Base-by-base conservation (phyloP, 2,797 vertebrate genomes). In the Malacoctenus gilli region DNA sequence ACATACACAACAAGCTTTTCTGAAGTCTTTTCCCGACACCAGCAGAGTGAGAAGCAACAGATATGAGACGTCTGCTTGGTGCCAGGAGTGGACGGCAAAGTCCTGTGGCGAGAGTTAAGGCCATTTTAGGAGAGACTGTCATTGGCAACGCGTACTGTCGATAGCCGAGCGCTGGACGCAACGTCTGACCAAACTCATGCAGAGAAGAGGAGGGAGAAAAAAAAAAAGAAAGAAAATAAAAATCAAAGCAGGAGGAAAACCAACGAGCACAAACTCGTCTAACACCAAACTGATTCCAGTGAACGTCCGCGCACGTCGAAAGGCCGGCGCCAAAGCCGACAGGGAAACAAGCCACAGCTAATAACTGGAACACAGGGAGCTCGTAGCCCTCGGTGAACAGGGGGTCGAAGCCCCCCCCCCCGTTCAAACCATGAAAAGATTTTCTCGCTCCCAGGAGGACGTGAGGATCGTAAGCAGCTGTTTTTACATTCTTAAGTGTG, bases 101-200 rank as follows among this genome's bases (percentile, higher is more conserved):
- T 89, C 86, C 84, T 88, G 86, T 89, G 84, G 77, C 89, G 83
- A 87, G 86, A 76, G 69, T 90, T 91, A 93, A 95, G 90, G 91
- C 86, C 82, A 71, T 91, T 81, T 77, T 80, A 38, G 31, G 78
- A 78, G 59, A 77, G 63, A 72, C 57, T 64, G 68, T 75, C 49
- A 60, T 79, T 84, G 75, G 85, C 75, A 83, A 83, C 46, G 4
- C 38, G 23, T 68, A 67, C 62, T 35, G 49, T 34, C 57, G 66
- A 73, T 69, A 68, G 57, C 53, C 25, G 57, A 81, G 65, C 54
- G 77, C 73, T 80, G 77, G 85, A 78, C 15, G 21, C 36, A 59
- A 55, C 25, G 25, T 28, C 25, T 28, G 25, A 28, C 25, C 25
- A 28, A 28, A 28, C 6, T 6, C 25, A 28, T n/a, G n/a, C 25